phyloP scores from a whole-genome alignment of 92 coral and sea anemone genomes.

The Siderastrea siderea region DNA sequence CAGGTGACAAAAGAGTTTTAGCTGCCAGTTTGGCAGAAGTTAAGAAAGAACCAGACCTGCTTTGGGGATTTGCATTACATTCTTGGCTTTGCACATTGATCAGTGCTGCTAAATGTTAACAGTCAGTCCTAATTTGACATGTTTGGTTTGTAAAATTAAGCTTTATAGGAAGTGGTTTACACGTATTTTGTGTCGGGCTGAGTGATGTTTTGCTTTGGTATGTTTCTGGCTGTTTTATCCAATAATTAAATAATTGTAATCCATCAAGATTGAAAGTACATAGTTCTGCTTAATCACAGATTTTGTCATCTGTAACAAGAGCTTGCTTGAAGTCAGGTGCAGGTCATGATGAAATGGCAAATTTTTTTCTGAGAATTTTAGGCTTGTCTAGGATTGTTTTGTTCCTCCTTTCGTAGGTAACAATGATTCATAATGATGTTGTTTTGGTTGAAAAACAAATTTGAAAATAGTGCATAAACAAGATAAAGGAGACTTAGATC shows the following conservation, averaged over 20 bases:
- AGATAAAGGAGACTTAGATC: too few species aligned
- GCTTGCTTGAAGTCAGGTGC: neutral
- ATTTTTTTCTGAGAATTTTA: too few species aligned
- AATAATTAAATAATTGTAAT: neutral
- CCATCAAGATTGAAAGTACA: neutral
- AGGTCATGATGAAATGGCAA: too few species aligned
- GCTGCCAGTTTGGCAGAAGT: neutral
- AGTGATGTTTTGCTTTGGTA: neutral
- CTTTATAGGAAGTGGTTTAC: conserved; percentile 10
- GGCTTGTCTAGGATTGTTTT: too few species aligned
- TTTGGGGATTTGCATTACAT: neutral
- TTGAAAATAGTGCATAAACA: too few species aligned
- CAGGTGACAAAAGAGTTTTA: neutral
- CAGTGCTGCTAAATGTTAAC: neutral
- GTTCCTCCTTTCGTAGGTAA: too few species aligned
- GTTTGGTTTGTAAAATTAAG: neutral
- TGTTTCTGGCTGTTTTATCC: neutral
- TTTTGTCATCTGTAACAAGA: neutral
- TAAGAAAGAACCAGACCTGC: neutral
- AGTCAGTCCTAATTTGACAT: neutral
- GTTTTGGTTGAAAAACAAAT: too few species aligned
- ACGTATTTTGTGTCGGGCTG: neutral
- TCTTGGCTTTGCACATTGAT: too few species aligned
- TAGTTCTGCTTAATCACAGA: neutral
- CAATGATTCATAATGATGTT: too few species aligned